Percentiles rank a stretch among this genome's conserved stretches.
Evolutionary conservation across 2,888 invertebrate species (phyloP).

Genomic region (Ecliptopera silaceata): DNA sequence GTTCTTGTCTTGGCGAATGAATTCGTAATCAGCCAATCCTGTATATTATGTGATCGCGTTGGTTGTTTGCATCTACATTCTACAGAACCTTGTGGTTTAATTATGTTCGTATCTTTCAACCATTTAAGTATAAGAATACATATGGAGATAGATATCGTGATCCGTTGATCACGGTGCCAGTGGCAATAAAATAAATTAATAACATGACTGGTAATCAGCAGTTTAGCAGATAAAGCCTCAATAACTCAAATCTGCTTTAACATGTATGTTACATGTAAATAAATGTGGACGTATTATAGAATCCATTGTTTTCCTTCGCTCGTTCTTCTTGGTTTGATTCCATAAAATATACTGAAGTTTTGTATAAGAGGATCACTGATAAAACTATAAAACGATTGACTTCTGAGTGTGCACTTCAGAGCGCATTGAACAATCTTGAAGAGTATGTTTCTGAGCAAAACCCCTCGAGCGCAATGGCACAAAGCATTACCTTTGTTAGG

Average conservation of each 20-base stretch:
- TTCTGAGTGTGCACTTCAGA: constrained; percentile 14
- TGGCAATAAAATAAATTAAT: background rate
- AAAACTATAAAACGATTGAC: constrained; percentile 9
- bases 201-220: too few relatives aligned
- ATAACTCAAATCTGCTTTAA: too few relatives aligned
- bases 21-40: too few relatives aligned
- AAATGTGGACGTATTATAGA: background rate
- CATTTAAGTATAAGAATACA: too few relatives aligned
- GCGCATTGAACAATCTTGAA: constrained; percentile 14
- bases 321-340: background rate
- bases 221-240: too few relatives aligned
- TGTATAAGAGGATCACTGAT: constrained; percentile 2
- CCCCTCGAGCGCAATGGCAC: constrained; percentile 5
- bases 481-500: constrained; percentile 14
- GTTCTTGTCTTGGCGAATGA: too few relatives aligned
- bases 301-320: background rate
- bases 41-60: too few relatives aligned
- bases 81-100: too few relatives aligned
- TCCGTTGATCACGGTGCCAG: background rate
- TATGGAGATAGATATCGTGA: background rate
- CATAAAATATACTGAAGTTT: constrained; percentile 4
- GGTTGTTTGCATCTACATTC: too few relatives aligned
- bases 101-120: too few relatives aligned
- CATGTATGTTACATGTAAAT: background rate
- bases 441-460: constrained; percentile 4